These are phyloP conservation scores for Blennius ocellaris DNA, from an alignment of 2,113 vertebrate genomes.

Conservation along the genomic window DNA sequence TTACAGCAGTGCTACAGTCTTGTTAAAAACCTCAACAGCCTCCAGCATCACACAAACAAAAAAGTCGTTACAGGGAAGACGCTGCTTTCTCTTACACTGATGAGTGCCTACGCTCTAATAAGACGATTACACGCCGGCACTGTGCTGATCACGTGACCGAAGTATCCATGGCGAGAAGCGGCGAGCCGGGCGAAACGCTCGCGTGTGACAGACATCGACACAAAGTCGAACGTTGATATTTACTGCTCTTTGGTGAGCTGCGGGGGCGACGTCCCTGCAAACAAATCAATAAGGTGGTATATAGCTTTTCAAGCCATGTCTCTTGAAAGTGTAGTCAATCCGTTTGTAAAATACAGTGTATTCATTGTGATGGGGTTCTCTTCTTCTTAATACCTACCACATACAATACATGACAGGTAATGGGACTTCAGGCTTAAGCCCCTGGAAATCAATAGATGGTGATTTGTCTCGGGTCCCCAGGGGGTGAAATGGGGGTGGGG, in stretches of 20 bases:
- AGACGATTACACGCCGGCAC: too few species aligned
- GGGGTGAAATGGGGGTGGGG: not conserved
- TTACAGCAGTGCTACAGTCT: not conserved
- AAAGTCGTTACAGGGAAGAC: too few species aligned
- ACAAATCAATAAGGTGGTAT: constrained; percentile 22
- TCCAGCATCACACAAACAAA: not conserved
- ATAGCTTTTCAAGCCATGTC: constrained; percentile 10
- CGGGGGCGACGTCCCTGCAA: not conserved
- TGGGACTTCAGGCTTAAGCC: constrained; percentile 32
- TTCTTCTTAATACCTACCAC: constrained; percentile 26
- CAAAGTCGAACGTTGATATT: constrained; percentile 9
- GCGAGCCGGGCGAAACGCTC: not conserved
- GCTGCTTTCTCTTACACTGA: too few species aligned
- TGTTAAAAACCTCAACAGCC: constrained; percentile 4
- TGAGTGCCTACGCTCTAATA: too few species aligned
- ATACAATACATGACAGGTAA: constrained; percentile 51
- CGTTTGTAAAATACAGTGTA: not conserved
- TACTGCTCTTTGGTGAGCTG: not conserved
- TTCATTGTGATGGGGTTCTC: constrained; percentile 8
- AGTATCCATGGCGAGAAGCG: constrained; percentile 8
- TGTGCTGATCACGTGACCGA: not conserved
- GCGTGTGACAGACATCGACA: not conserved
- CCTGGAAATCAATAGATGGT: constrained; percentile 52
- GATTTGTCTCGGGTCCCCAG: constrained; percentile 40
- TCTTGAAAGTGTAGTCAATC: constrained; percentile 23